Percentiles rank a stretch among this genome's conserved stretches.
Conservation (phyloP, 2,888 invertebrate genomes). For the Caenorhabditis plicata region DNA sequence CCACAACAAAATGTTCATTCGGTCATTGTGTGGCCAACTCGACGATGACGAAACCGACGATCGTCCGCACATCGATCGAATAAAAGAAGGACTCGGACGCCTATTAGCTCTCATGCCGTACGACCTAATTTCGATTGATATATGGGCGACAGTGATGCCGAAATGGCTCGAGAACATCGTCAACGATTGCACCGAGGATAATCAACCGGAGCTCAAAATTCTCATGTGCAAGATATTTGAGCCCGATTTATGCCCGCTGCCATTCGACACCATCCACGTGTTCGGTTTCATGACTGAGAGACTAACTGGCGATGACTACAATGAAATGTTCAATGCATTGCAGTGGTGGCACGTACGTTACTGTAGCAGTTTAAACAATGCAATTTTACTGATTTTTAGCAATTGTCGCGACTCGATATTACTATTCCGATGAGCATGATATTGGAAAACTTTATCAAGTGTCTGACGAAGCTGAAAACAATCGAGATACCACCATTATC, state of each 20-base stretch:
- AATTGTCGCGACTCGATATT: slow-evolving; percentile 68
- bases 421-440: slow-evolving; percentile 68
- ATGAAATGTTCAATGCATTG: slow-evolving; percentile 69
- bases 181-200: slow-evolving; percentile 49
- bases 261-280: slow-evolving; percentile 89
- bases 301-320: slow-evolving; percentile 70
- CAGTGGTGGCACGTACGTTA: slow-evolving; percentile 68
- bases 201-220: slow-evolving; percentile 80
- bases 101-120: slow-evolving; percentile 90
- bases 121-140: slow-evolving; percentile 80
- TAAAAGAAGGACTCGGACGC: slow-evolving; percentile 79
- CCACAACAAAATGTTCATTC: slow-evolving; percentile 85
- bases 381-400: slow-evolving; percentile 59
- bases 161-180: slow-evolving; percentile 77
- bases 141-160: slow-evolving; percentile 97
- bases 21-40: slow-evolving; percentile 89
- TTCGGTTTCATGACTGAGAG: slow-evolving; percentile 88
- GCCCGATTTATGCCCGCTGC: slow-evolving; percentile 89
- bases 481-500: slow-evolving; percentile 40
- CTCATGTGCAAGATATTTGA: slow-evolving; percentile 89
- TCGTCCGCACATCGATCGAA: slow-evolving; percentile 74
- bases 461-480: slow-evolving; percentile 33
- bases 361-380: neutral
- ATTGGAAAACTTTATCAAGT: slow-evolving; percentile 65
- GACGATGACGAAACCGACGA: slow-evolving; percentile 84